Percentiles rank a stretch among this genome's conserved stretches.
These are phyloP conservation scores for Psammodynastes pulverulentus DNA, from an alignment of 2,113 vertebrate species.

Conservation along the genomic window DNA sequence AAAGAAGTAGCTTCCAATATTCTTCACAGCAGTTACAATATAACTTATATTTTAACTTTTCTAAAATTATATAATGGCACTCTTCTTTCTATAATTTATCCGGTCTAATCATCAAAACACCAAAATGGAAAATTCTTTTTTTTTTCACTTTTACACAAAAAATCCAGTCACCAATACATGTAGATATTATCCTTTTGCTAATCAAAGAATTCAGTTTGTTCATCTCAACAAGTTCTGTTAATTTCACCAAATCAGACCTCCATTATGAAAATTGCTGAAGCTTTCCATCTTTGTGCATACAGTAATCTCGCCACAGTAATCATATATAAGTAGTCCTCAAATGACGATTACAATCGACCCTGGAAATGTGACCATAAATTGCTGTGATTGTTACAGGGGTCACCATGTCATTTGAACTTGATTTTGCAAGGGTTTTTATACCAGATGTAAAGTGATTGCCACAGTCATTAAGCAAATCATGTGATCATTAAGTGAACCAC, in stretches of 20 bases:
- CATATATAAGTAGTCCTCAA: not conserved
- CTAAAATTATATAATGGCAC: not conserved
- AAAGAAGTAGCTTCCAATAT: not conserved
- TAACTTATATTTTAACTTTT: not conserved
- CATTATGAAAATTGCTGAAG: not conserved
- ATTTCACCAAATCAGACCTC: not conserved
- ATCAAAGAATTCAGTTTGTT: not conserved
- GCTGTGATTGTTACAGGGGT: not conserved
- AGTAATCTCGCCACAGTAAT: not conserved
- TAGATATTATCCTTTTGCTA: not conserved
- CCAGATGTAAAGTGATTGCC: no score
- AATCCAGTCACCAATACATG: not conserved
- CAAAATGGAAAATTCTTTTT: not conserved
- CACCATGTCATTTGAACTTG: not conserved
- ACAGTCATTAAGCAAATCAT: no score
- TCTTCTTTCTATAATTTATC: not conserved
- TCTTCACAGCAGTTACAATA: not conserved
- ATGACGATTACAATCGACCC: not conserved
- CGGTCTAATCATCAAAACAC: not conserved
- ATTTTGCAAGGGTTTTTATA: not conserved
- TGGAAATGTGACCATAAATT: not conserved
- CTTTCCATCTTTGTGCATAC: not conserved
- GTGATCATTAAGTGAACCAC: no score
- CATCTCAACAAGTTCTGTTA: not conserved
- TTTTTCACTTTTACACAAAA: not conserved